Evolutionary conservation across 2,888 invertebrate genomes (phyloP).

Genomic region (Linnaemya vulpina): DNA sequence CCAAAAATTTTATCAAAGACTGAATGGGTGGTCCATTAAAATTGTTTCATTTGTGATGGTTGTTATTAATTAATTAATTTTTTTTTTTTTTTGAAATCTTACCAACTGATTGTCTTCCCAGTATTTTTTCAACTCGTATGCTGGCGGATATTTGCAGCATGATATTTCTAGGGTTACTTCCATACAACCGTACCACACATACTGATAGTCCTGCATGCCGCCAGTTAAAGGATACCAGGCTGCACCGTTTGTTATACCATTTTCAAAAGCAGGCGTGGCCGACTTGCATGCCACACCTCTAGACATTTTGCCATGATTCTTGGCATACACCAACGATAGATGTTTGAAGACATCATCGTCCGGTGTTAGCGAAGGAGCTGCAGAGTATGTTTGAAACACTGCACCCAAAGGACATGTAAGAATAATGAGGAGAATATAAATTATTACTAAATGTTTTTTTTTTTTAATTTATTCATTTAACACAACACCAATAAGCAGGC

Average conservation of each 20-base stretch:
- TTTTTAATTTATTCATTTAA: not conserved
- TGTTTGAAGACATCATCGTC: conserved; percentile 97
- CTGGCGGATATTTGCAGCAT: conserved; percentile 96
- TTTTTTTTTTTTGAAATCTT: conserved; percentile 74
- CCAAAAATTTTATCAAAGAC: conserved; percentile 92
- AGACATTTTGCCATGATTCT: conserved; percentile 95
- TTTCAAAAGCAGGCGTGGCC: conserved; percentile 89
- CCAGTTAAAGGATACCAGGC: conserved; percentile 95
- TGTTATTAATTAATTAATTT: too few species aligned
- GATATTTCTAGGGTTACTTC: conserved; percentile 97
- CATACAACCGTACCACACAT: conserved; percentile 96
- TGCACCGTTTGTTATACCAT: conserved; percentile 97
- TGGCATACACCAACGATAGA: conserved; percentile 92
- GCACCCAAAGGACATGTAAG: conserved; percentile 86
- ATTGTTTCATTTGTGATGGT: not conserved
- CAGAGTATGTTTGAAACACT: conserved; percentile 94
- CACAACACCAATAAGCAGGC: too few species aligned
- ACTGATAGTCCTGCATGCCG: conserved; percentile 91
- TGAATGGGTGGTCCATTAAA: conserved; percentile 78
- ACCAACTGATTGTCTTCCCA: conserved; percentile 96
- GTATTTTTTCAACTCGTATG: conserved; percentile 90
- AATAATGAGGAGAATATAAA: conserved; percentile 34
- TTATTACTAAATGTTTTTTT: not conserved
- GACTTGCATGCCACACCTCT: conserved; percentile 92
- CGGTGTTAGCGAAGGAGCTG: conserved; percentile 92